These are phyloP conservation scores for Drosophila orena DNA, from an alignment of 1,140 invertebrate genomes.

Conservation along the genomic window DNA sequence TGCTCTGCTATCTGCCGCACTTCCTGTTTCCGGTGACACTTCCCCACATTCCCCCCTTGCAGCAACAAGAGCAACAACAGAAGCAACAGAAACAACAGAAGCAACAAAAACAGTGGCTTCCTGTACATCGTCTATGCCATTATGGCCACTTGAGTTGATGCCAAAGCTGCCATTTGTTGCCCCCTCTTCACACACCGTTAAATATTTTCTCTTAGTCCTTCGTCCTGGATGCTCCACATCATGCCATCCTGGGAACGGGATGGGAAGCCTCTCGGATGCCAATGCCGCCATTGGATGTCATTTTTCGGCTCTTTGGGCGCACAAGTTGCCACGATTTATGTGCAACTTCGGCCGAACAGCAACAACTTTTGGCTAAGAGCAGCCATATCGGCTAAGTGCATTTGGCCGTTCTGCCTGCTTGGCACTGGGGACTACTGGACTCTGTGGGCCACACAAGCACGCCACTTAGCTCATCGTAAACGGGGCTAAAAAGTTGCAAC, in stretches of 20 bases:
- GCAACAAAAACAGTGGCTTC: slow-evolving; percentile 54
- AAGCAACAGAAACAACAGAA: slow-evolving; percentile 42
- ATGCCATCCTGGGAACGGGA: too few species aligned
- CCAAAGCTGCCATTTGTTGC: slow-evolving; percentile 72
- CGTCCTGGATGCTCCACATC: neutral
- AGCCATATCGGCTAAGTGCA: slow-evolving; percentile 62
- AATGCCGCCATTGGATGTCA: slow-evolving; percentile 43
- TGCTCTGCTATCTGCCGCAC: slow-evolving; percentile 78
- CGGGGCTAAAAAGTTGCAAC: neutral
- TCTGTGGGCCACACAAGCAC: neutral
- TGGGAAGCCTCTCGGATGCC: neutral
- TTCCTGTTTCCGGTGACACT: slow-evolving; percentile 80
- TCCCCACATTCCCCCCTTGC: slow-evolving; percentile 38
- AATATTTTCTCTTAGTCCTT: slow-evolving; percentile 63
- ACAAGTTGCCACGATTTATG: slow-evolving; percentile 73
- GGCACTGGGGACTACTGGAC: slow-evolving; percentile 32
- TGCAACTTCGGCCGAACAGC: slow-evolving; percentile 21
- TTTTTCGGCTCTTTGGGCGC: slow-evolving; percentile 69
- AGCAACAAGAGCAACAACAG: slow-evolving; percentile 43
- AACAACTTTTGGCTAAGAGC: slow-evolving; percentile 20
- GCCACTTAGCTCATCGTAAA: too few species aligned
- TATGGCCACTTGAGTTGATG: slow-evolving; percentile 79
- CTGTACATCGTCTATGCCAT: slow-evolving; percentile 80
- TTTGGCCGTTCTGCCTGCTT: slow-evolving; percentile 70
- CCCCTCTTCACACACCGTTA: slow-evolving; percentile 20